Base-by-base conservation (phyloP, 2,797 vertebrate species). In the Champsocephalus gunnari region DNA sequence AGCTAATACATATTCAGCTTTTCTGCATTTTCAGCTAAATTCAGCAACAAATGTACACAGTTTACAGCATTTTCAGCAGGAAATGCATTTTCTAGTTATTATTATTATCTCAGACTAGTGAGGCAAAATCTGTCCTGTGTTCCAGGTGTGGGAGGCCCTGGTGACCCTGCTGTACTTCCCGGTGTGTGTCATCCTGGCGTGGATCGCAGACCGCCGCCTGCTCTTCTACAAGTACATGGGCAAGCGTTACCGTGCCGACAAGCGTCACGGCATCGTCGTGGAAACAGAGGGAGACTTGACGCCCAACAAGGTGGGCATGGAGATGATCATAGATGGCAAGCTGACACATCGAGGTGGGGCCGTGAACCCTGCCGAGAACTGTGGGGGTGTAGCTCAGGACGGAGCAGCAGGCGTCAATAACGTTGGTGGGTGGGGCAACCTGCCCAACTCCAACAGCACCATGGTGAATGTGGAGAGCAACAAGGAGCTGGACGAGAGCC, bases 161-260 rank as follows among this genome's bases (percentile, higher is more conserved):
- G 94, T 97, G 48, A 97, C 97, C 0, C 92, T 98, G 3, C 56
- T 97, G 55, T 98, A 95, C 94, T 98, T 98, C 93, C 97, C 97
- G 0, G 93, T 96, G 9, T 97, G 97, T 19, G 97, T 98, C 56
- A 87, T 97, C 45, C 95, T 97, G 68, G 97, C 97, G 1, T 98
- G 97, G 97, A 93, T 98, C 0, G 97, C 97, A 0, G 97, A 98
- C 86, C 97, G 97, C 64, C 88, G 97, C 0, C 93, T 98, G 43
- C 94, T 98, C 60, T 98, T 98, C 93, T 98, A 98, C 91, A 98
- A 97, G 61, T 97, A 97, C 73, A 96, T 98, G 82, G 96, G 97
- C 91, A 98, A 98, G 88, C 93, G 96, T 1, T 98, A 98, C 90
- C 95, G 96, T 3, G 96, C 96, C 0, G 96, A 98, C 91, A 96